Evolutionary conservation across 2,888 invertebrate genomes (phyloP).

Genomic region (Drosophila kanekoi): DNA sequence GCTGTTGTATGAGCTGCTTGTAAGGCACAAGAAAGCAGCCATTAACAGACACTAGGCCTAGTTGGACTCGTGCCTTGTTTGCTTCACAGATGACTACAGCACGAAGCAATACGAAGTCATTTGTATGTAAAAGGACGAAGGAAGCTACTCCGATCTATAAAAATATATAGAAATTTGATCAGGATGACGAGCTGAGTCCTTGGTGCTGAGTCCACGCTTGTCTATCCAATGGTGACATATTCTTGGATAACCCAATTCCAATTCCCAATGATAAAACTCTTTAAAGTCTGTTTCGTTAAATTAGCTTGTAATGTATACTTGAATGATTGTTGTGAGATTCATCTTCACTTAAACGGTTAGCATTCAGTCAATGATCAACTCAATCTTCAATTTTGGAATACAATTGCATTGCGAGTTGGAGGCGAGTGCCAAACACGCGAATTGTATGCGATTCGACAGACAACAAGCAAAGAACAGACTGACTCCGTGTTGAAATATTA

Average conservation of each 20-base stretch:
- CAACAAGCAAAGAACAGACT: slow-evolving; percentile 11
- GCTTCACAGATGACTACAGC: not conserved
- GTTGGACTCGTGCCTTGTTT: not conserved
- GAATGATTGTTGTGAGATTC: slow-evolving; percentile 6
- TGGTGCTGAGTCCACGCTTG: too few relatives aligned
- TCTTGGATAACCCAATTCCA: too few relatives aligned
- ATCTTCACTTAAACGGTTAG: slow-evolving; percentile 10
- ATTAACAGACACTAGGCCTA: slow-evolving; percentile 2
- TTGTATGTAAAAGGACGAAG: too few relatives aligned
- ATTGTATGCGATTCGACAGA: slow-evolving; percentile 37
- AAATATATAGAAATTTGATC: too few relatives aligned
- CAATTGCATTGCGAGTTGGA: slow-evolving; percentile 26
- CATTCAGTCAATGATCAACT: slow-evolving; percentile 24
- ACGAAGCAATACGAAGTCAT: not conserved
- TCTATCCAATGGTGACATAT: too few relatives aligned
- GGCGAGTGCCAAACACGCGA: slow-evolving; percentile 23
- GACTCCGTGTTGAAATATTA: slow-evolving; percentile 64
- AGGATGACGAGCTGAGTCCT: too few relatives aligned
- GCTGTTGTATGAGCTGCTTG: not conserved
- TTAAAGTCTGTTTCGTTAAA: slow-evolving; percentile 12
- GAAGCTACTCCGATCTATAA: too few relatives aligned
- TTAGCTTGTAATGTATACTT: slow-evolving; percentile 15
- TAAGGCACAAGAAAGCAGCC: not conserved
- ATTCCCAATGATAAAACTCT: not conserved
- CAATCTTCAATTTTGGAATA: slow-evolving; percentile 10